Evolutionary conservation across 2,888 invertebrate genomes (phyloP), one percentile per base, ranked within the genome.

Genomic region (Eustalomyia histrio): DNA sequence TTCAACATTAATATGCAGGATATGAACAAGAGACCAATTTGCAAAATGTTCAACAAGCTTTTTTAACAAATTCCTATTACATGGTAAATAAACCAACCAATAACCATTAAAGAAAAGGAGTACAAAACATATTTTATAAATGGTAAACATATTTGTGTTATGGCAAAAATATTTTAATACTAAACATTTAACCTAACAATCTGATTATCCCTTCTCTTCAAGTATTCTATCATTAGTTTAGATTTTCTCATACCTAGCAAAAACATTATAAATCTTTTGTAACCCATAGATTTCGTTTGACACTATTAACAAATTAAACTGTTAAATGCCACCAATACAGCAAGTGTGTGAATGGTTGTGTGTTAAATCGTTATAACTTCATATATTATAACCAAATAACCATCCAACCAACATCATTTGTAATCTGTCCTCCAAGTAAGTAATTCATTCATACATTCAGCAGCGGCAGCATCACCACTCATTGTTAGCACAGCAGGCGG

Each of bases 281-380:
- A 67, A 78, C 58, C 69, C 71, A 75, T 71, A 67, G 85, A 85
- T 86, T 85, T 88, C 86, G 88, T 89, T 87, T 89, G 89, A 88
- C 87, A 88, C 86, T 87, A 88, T 89, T 87, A 88, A 87, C 88
- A 88, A 88, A 89, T 88, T 88, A 88, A 88, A 87, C 87, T 87
- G 87, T 87, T 87, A 85, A 85, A 79, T 69, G 81, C 65, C 69
- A 73, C 64, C n/a, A 69, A 65, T 71, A 29, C 39, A 65, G 69
- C 64, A 14, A 39, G 39, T 47, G 43, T n/a, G n/a, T 47, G 17
- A 35, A 14, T 35, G 29, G 3, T 29, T 29, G 65, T 65, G 33
- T 76, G 76, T 69, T 69, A 69, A 80, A 74, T 69, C 55, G 74
- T 81, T 78, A 81, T 78, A 81, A 75, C 78, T 81, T 81, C 74